Base-by-base conservation (phyloP, 37 sponge, comb jelly and placozoan genomes). In the Ephydatia muelleri region DNA sequence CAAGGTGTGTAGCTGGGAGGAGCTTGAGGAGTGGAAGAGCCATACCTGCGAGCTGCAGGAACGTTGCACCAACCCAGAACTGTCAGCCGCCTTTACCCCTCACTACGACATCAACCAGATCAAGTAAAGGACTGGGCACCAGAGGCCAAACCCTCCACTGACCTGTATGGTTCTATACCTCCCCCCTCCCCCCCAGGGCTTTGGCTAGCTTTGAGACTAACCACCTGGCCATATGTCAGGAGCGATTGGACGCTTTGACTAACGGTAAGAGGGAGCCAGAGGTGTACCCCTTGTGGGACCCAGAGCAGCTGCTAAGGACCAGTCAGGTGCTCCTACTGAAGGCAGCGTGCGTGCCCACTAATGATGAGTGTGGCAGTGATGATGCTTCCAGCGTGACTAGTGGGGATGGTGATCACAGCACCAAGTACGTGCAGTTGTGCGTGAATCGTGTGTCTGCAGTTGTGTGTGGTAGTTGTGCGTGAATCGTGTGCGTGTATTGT, bases 281-380 rank as follows among this genome's bases (percentile, higher is more conserved):
- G 72, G 91, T 90, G 77, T 87, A 81, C 77, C 95, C 95, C 13
- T 73, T 92, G 65, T 95, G 95, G 95, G 87, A 92, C 72, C 95
- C 95, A 1, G 48, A 34, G 19, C 95, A 95, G 93, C 84, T 95
- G 48, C 82, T 95, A 30, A 80, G 48, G 30, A 88, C 93, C 57
- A 95, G 95, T 70, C 82, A 86, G 77, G 78, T 72, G 27, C 81
- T 91, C 57, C 73, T 92, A n/a, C 75, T 95, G 68, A 82, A 80
- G 71, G 82, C 93, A 0, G 81, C 84, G n/a, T 88, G 85, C 14
- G 65, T 82, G 32, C 93, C 86, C 57, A 68, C 74, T 0, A 80
- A 79, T 3, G 90, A 92, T 25, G 93, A 79, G 26, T 91, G 86
- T 12, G 94, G 86, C 31, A 88, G 89, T 70, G 94, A 94, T 81